Base-by-base conservation (phyloP, 2,888 invertebrate species). In the Amphipoea lucens region DNA sequence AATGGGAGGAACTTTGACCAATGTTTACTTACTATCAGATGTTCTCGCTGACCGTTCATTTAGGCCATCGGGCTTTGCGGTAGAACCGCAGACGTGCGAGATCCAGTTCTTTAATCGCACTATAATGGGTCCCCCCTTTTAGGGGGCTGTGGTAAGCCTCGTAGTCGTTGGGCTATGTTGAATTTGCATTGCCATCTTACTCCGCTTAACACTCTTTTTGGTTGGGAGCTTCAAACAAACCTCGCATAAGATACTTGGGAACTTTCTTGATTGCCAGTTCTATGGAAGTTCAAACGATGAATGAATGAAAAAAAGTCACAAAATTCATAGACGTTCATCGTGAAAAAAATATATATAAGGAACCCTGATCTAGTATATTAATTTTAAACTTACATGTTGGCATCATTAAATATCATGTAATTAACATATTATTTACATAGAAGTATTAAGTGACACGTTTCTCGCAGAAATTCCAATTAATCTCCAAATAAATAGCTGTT, bases 361-460 rank as follows among this genome's bases (percentile, higher is more conserved):
- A 74, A 62, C 42, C 40, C 51, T 51, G 65, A 60, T 40, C 14
- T 57, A 29, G 6, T 12, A 67, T 60, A 73, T 84, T 42, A 65
- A 73, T 60, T 14, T 66, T 4, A 54, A 70, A 40, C 40, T 45
- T 54, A n/a, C 48, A 62, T 57, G 29, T 51, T 51, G 23, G 14
- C 14, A 36, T 14, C 54, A 81, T 78, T 80, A 80, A 82, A 80
- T 78, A 4, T 80, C 60, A 70, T 79, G 69, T 84, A 80, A 80
- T 74, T 84, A 73, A 54, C 85, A 84, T 82, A 80, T 36, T 3
- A 36, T 85, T 84, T 85, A 85, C 82, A 71, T 48, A 63, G 14
- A 74, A 74, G 4, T 80, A 63, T 80, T 74, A 40, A 51, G 40
- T 67, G 48, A 76, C 68, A 85, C 20, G 36, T 40, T 82, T 80